Base-by-base conservation (phyloP, 2,113 vertebrate species). In the Aspiorhynchus laticeps region DNA sequence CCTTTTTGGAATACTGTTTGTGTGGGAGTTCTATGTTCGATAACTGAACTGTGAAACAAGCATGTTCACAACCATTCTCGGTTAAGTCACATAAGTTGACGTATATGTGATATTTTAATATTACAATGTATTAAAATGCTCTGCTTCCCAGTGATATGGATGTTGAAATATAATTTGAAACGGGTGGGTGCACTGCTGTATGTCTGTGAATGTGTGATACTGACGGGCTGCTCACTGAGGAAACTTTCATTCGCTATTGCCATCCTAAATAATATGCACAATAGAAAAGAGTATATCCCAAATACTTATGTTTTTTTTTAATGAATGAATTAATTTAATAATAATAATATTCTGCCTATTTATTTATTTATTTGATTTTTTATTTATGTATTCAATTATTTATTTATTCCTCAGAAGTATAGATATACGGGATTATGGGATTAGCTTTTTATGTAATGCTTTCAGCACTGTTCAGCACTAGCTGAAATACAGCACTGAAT, bases 121-220 rank as follows among this genome's bases (percentile, higher is more conserved):
- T 7, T 33, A 36, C 67, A 8, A 15, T 0, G 4, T 51, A 51
- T 48, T 21, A n/a, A 4, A 77, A 77, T 4, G 7, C 12, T 53
- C 75, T 51, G 43, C 14, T 31, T 77, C 28, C 26, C 75, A 17
- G 46, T 0, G 75, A 77, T 51, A 77, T 4, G 6, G 28, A 69
- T 36, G 28, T 15, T 15, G 38, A 76, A 76, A 46, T 24, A n/a
- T 4, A 24, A 41, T 76, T 12, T 43, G 73, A 28, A 76, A 76
- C 2, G 24, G 24, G 24, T 31, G 26, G 46, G 17, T 53, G 75
- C 15, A 53, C 8, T 53, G 15, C 75, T 33, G 46, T 21, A 11
- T 74, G 71, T n/a, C 71, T 74, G 71, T 41, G 19, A 53, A 78
- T 77, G 75, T 53, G 75, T 46, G 46, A 77, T 77, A 77, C 26